Percentiles rank a stretch among this genome's conserved stretches.
Evolutionary conservation across 2,888 invertebrate genomes (phyloP).

Genomic region (Dicyrtomina minuta): DNA sequence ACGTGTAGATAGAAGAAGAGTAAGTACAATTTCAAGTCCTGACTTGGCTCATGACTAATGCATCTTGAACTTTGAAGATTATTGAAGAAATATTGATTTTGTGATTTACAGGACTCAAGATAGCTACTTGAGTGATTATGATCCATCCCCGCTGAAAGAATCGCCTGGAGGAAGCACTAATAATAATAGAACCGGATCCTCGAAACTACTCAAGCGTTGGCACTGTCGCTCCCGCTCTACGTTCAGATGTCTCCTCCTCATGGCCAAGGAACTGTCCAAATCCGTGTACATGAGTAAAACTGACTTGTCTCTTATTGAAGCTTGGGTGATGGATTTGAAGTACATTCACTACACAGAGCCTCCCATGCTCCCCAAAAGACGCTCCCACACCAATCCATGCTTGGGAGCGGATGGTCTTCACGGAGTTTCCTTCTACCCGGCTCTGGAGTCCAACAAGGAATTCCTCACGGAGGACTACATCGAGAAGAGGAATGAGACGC

Average conservation of each 20-base stretch:
- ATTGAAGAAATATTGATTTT: background rate
- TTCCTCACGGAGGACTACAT: slow-evolving; percentile 41
- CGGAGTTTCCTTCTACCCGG: slow-evolving; percentile 54
- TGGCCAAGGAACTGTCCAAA: slow-evolving; percentile 53
- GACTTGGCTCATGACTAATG: too few species aligned
- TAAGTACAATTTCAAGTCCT: too few species aligned
- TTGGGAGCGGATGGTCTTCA: slow-evolving; percentile 54
- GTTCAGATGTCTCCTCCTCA: slow-evolving; percentile 52
- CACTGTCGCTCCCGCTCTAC: slow-evolving; percentile 54
- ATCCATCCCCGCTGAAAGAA: slow-evolving; percentile 30
- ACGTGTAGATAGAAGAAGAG: too few species aligned
- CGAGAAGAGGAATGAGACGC: slow-evolving; percentile 47
- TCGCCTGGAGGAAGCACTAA: background rate
- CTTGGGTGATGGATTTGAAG: slow-evolving; percentile 54
- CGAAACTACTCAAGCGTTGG: slow-evolving; percentile 54
- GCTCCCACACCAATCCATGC: slow-evolving; percentile 53
- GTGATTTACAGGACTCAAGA: slow-evolving; percentile 20
- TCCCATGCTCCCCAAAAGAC: slow-evolving; percentile 53
- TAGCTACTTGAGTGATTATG: slow-evolving; percentile 28
- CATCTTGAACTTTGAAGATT: too few species aligned
- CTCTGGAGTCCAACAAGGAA: slow-evolving; percentile 48
- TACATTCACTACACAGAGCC: slow-evolving; percentile 54
- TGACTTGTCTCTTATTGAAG: slow-evolving; percentile 52
- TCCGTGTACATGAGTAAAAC: slow-evolving; percentile 50
- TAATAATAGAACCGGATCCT: slow-evolving; percentile 39